Conservation (phyloP, 2,797 vertebrate species). For the Galaxias olidus region DNA sequence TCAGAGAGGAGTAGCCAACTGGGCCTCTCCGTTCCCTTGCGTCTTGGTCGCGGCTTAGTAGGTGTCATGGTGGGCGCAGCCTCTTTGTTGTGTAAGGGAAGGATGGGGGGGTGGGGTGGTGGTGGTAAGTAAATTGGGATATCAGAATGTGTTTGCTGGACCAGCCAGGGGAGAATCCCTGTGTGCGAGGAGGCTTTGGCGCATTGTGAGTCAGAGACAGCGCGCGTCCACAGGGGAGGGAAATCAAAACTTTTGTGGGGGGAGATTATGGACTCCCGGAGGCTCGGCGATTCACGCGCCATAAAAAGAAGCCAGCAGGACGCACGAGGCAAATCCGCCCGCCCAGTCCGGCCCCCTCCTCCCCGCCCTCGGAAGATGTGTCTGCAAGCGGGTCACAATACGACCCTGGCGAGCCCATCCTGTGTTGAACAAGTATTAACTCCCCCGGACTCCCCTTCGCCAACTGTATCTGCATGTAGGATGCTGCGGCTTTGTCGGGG, state of each 20-base stretch:
- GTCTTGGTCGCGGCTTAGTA: conserved; percentile 60
- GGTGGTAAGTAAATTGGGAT: conserved; percentile 70
- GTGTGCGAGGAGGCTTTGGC: conserved; percentile 43
- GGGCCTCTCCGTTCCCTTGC: conserved; percentile 54
- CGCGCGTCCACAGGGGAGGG: conserved; percentile 61
- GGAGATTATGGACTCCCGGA: conserved; percentile 80
- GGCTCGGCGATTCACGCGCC: conserved; percentile 71
- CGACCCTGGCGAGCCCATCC: conserved; percentile 60
- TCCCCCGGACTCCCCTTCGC: conserved; percentile 7
- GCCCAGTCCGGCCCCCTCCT: conserved; percentile 55
- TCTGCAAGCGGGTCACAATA: conserved; percentile 62
- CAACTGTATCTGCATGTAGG: conserved; percentile 58
- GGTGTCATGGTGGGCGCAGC: conserved; percentile 62
- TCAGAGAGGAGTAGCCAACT: conserved; percentile 62
- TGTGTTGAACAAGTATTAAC: conserved; percentile 64
- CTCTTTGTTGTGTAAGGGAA: conserved; percentile 60
- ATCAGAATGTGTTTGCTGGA: conserved; percentile 54
- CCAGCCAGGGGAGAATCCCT: conserved; percentile 50
- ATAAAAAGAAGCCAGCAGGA: conserved; percentile 82
- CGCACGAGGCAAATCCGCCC: conserved; percentile 64
- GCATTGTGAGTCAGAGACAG: conserved; percentile 63
- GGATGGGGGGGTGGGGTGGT: conserved; percentile 46
- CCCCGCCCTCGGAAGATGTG: conserved; percentile 50
- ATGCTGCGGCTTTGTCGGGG: conserved; percentile 55
- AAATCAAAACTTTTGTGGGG: conserved; percentile 66